Evolutionary conservation across 2,888 invertebrate genomes (phyloP), one percentile per base, ranked within the genome.

Genomic region (Erpobdella octoculata): DNA sequence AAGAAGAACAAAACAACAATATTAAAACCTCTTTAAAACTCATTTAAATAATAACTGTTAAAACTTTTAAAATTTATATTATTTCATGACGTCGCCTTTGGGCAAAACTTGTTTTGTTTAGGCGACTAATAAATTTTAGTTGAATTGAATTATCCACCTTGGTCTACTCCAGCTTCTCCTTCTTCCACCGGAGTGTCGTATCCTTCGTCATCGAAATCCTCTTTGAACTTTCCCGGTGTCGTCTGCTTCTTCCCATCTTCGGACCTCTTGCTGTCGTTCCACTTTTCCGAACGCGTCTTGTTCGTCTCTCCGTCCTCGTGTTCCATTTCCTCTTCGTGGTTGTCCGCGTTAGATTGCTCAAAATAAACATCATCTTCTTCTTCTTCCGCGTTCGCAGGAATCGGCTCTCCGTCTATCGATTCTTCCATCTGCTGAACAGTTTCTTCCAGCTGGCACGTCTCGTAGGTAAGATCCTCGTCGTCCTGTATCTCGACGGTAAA

Each of bases 171-270:
- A n/a, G 28, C 21, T 53, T 58, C 58, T 53, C 28, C 53, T 66
- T 71, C 38, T 65, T 71, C 71, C 21, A 41, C 71, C 36, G 59
- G 61, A 35, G 71, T 65, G 36, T 71, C 71, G 21, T 65, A 33
- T 36, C 66, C 71, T 21, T 35, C 28, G 36, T 71, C 71, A 31
- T 48, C 71, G 53, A 71, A 71, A 37, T 71, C 71, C 15, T 71
- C 66, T 33, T 46, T 37, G 46, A 25, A 33, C 68, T 35, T 68
- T 48, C 21, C 53, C 35, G 46, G 35, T 6, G 21, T 25, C 1
- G 9, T 5, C 21, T 21, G 28, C n/a, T 64, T 37, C 35, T 64
- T 64, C n/a, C 31, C 37, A 9, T 64, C 64, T 12, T 28, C 41
- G 18, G 15, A 33, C 35, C 48, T 35, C 35, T 48, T 68, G 6